Evolutionary conservation across 2,888 invertebrate species (phyloP), one percentile per base, ranked within the genome.

Genomic region (Calliphora vomitoria): DNA sequence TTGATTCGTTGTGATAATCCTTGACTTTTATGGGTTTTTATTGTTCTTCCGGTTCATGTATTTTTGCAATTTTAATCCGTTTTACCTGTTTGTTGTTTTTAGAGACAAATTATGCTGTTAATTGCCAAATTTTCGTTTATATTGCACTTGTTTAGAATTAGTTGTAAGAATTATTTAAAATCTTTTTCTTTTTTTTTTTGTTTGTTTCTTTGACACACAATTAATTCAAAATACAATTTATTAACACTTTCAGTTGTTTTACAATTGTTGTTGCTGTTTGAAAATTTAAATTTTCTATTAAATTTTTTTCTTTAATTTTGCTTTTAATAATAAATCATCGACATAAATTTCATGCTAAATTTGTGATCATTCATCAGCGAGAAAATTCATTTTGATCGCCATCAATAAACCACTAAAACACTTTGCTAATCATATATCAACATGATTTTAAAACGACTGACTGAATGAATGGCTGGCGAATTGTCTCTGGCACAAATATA

Each of bases 331-430:
- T 76, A 82, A 87, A 87, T 85, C 82, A 85, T 75, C 53, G 18
- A n/a, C 75, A 83, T 81, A 85, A 88, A 90, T 90, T 91, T 91
- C 90, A 91, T 89, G 90, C 85, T 88, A 88, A 88, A 91, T 91
- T 90, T 89, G 90, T 89, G 89, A 88, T 89, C 89, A 89, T 90
- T 89, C 88, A 90, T 90, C 89, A 90, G 89, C 90, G 89, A 81
- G 86, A 89, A 89, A 85, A 90, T 89, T 75, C 81, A 89, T 90
- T 90, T 91, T 88, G 91, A 90, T 89, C 89, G 90, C 90, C 90
- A 91, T 90, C 91, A 90, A 90, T 90, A 90, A 91, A 89, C 86
- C 88, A 89, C 90, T 88, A 91, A 90, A 90, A 90, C 91, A 91
- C 90, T 91, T 90, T 86, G 89, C 89, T 90, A 91, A 88, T 87